Percentiles rank a stretch among this genome's conserved stretches.
These are phyloP conservation scores for Cephus sareptanus DNA, from an alignment of 2,888 invertebrate species.

Conservation along the genomic window DNA sequence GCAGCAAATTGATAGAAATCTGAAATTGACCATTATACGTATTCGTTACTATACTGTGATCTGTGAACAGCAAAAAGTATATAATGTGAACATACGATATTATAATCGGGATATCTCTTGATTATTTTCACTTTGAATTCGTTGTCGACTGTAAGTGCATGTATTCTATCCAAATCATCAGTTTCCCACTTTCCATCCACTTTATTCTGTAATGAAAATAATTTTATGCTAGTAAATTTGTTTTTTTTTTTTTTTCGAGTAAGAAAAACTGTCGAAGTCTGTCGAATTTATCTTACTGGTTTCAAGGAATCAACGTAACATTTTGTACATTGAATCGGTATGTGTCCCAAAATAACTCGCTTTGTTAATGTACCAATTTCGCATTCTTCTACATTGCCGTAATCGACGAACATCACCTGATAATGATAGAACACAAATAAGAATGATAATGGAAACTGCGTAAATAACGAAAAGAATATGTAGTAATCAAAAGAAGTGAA, in stretches of 20 bases:
- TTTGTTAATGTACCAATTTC: conserved; percentile 71
- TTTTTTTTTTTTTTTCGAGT: neutral
- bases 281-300: conserved; percentile 60
- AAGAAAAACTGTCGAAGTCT: conserved; percentile 5
- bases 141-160: conserved; percentile 71
- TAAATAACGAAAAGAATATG: conserved; percentile 2
- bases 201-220: conserved; percentile 22
- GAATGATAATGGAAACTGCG: neutral
- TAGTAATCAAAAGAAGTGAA: conserved; percentile 10
- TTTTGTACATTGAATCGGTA: conserved; percentile 76
- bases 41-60: neutral
- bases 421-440: conserved; percentile 23
- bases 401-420: conserved; percentile 80
- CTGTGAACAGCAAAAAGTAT: neutral
- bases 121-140: conserved; percentile 68
- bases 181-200: conserved; percentile 66
- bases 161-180: conserved; percentile 73
- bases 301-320: conserved; percentile 70
- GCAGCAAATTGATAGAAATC: conserved; percentile 32
- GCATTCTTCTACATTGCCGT: conserved; percentile 81
- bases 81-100: conserved; percentile 46
- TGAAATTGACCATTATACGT: conserved; percentile 11
- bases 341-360: conserved; percentile 72
- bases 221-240: neutral
- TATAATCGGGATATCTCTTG: conserved; percentile 41